These are phyloP conservation scores for Sarcophaga carnaria DNA, from an alignment of 2,888 invertebrate species.

Conservation along the genomic window DNA sequence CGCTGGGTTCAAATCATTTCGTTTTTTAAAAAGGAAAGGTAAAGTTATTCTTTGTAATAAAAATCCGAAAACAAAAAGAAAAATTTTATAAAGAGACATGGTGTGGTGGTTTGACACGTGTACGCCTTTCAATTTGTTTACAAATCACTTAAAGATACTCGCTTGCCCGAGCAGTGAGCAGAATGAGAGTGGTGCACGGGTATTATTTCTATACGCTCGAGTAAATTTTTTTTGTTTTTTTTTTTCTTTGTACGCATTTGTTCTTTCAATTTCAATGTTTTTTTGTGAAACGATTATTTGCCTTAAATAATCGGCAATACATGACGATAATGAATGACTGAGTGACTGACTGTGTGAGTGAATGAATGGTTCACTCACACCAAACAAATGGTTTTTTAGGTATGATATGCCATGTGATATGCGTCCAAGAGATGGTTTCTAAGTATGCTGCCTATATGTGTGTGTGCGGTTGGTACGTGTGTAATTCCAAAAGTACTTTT, in stretches of 20 bases:
- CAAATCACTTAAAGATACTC: slow-evolving; percentile 81
- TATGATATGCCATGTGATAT: neutral
- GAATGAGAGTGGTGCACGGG: neutral
- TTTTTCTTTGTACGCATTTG: neutral
- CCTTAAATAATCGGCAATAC: slow-evolving; percentile 27
- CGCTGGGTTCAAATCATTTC: neutral
- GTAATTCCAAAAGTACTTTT: slow-evolving; percentile 11
- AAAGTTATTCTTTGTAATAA: slow-evolving; percentile 69
- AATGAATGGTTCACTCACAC: neutral
- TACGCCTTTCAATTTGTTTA: slow-evolving; percentile 82
- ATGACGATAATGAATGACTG: slow-evolving; percentile 27
- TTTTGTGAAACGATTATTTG: neutral
- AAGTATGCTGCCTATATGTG: neutral
- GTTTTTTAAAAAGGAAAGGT: slow-evolving; percentile 5
- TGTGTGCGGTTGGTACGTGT: neutral
- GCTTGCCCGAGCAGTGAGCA: neutral
- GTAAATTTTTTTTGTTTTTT: slow-evolving; percentile 41
- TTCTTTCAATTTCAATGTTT: slow-evolving; percentile 5
- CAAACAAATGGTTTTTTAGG: neutral
- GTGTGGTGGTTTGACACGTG: slow-evolving; percentile 79
- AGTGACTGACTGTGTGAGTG: neutral
- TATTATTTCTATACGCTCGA: slow-evolving; percentile 64
- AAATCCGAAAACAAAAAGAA: slow-evolving; percentile 36
- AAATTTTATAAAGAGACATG: neutral
- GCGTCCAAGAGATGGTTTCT: neutral